Percentiles rank a stretch among this genome's conserved stretches.
These are phyloP conservation scores for Andricus grossulariae DNA, from an alignment of 1,140 invertebrate species.

Conservation along the genomic window DNA sequence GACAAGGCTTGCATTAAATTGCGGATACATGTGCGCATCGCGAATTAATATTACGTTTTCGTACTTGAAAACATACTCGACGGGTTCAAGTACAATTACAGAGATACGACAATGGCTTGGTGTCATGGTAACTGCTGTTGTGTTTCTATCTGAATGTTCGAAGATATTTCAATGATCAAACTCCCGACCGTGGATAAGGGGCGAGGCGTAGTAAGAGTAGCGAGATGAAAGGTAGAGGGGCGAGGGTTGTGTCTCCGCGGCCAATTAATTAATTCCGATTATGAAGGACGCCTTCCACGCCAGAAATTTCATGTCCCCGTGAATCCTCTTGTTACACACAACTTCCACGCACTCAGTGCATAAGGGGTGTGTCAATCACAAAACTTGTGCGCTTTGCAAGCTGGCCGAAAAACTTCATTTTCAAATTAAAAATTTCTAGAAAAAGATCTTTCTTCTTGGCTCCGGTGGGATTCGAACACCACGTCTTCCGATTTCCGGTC, in stretches of 20 bases:
- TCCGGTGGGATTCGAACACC: too few species aligned
- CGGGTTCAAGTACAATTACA: slow-evolving; percentile 40
- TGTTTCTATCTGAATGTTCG: slow-evolving; percentile 45
- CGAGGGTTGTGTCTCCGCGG: slow-evolving; percentile 39
- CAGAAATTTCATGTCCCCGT: slow-evolving; percentile 52
- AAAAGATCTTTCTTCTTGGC: too few species aligned
- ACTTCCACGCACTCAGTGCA: too few species aligned
- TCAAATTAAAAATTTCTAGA: too few species aligned
- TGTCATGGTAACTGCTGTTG: slow-evolving; percentile 51
- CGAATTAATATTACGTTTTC: slow-evolving; percentile 19
- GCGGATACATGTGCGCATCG: not conserved
- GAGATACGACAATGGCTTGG: slow-evolving; percentile 44
- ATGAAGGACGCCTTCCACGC: slow-evolving; percentile 54
- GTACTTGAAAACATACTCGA: not conserved
- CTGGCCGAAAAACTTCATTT: too few species aligned
- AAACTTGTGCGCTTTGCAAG: too few species aligned
- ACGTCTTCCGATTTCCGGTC: too few species aligned
- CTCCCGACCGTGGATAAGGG: slow-evolving; percentile 51
- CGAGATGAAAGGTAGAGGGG: slow-evolving; percentile 31
- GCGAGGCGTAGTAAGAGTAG: slow-evolving; percentile 40
- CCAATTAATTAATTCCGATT: slow-evolving; percentile 63
- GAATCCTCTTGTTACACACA: slow-evolving; percentile 39
- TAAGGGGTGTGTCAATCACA: too few species aligned
- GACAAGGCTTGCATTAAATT: slow-evolving; percentile 26
- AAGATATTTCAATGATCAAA: slow-evolving; percentile 59